These are phyloP conservation scores for Paralvinella palmiformis DNA, from an alignment of 1,140 invertebrate species.

Conservation along the genomic window DNA sequence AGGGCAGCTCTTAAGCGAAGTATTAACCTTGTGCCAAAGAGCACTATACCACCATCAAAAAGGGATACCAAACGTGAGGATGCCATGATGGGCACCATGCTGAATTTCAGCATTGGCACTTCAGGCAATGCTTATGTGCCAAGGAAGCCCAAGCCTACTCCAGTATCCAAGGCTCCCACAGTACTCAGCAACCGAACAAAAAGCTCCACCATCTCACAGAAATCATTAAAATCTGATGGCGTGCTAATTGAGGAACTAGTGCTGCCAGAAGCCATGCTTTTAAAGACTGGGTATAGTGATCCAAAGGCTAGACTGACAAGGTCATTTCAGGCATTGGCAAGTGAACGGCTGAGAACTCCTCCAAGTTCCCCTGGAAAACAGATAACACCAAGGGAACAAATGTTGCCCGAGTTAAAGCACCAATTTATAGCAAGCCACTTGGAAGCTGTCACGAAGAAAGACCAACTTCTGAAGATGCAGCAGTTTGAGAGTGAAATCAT, in stretches of 20 bases:
- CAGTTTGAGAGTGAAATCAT: slow-evolving; percentile 37
- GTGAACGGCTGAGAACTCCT: background rate
- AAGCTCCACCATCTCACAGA: background rate
- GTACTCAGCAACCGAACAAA: background rate
- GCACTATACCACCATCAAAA: too few relatives aligned
- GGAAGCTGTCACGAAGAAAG: slow-evolving; percentile 38
- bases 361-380: background rate
- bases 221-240: slow-evolving; percentile 23
- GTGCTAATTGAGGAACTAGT: slow-evolving; percentile 31
- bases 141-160: background rate
- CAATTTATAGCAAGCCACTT: slow-evolving; percentile 35
- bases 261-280: slow-evolving; percentile 31
- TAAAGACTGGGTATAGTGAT: slow-evolving; percentile 5
- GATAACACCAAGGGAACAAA: background rate
- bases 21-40: too few relatives aligned
- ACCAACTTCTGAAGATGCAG: slow-evolving; percentile 39
- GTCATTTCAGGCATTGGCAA: slow-evolving; percentile 6
- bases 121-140: slow-evolving; percentile 1
- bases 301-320: slow-evolving; percentile 8
- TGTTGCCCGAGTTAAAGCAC: slow-evolving; percentile 15
- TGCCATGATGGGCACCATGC: slow-evolving; percentile 12
- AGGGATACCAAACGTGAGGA: too few relatives aligned
- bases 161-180: background rate
- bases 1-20: slow-evolving; percentile 3
- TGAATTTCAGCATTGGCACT: slow-evolving; percentile 20